Evolutionary conservation across 1,140 invertebrate genomes (phyloP), one percentile per base, ranked within the genome.

Genomic region (Formica exsecta): DNA sequence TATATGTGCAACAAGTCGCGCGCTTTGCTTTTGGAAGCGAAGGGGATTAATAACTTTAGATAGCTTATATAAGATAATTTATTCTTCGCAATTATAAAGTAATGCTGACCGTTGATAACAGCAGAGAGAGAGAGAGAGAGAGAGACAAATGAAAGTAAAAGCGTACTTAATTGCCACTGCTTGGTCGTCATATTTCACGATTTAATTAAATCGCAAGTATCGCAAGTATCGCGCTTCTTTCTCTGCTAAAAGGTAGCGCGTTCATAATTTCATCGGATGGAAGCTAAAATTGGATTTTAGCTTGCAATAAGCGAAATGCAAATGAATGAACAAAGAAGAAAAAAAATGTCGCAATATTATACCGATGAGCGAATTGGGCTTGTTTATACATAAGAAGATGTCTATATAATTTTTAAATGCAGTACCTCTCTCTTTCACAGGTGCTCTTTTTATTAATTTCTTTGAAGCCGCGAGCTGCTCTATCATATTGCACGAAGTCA

Each of bases 191-290:
- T 81, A 81, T 81, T 81, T 83, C 22, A 83, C 73, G 79, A 83
- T 74, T 83, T 74, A 83, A 83, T 83, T 83, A 83, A 83, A 74
- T 74, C 79, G 41, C 79, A 73, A 74, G 79, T 62, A 74, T 74
- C 79, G 41, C 79, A 73, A 74, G 79, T 62, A 74, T 83, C 68
- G 79, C 77, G 66, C 54, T 83, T 80, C 77, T 80, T 83, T 80
- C 54, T 57, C 36, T 38, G 68, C 44, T 83, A 74, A 83, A 83
- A 83, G 79, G 68, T 73, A 74, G 79, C 79, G 79, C 79, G 73
- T 61, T 74, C 54, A 54, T 83, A 83, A 83, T 83, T 83, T 74
- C 54, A 83, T 83, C 79, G 44, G 66, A 81, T 81, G 79, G 79
- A 83, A 57, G 68, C 54, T 74, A 61, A 83, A 83, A 83, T 83